phyloP scores from a whole-genome alignment of 2,113 vertebrate species.

The Oreochromis tanganicae region DNA sequence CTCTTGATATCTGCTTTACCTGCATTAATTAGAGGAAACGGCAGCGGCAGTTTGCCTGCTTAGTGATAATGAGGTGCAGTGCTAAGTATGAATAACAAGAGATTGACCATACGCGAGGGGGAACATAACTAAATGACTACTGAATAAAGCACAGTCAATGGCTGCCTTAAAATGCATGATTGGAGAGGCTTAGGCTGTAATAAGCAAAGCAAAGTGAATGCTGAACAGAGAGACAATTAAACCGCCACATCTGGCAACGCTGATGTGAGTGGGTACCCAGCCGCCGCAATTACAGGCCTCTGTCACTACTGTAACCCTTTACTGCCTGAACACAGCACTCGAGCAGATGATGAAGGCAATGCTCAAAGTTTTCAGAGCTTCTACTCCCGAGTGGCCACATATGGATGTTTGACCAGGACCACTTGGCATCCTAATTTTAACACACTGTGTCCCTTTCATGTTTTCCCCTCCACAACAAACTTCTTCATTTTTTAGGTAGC shows the following conservation, averaged over 20 bases:
- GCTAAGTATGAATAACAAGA: conserved; percentile 37
- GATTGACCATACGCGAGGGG: conserved; percentile 22
- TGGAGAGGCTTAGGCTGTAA: conserved; percentile 8
- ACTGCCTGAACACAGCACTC: background rate
- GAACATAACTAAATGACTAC: conserved; percentile 25
- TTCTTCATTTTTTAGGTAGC: background rate
- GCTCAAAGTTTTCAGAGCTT: background rate
- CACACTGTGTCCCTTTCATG: background rate
- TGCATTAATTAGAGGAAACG: conserved; percentile 23
- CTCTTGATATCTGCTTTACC: conserved; percentile 25
- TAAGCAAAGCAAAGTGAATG: conserved; percentile 42
- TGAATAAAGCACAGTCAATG: conserved; percentile 7
- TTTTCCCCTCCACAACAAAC: background rate
- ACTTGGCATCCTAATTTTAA: background rate
- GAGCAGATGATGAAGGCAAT: background rate
- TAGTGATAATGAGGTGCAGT: conserved; percentile 32
- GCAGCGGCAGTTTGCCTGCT: conserved; percentile 3
- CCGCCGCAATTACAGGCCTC: conserved; percentile 2
- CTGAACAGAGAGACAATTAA: conserved; percentile 48
- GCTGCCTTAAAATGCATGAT: conserved; percentile 10
- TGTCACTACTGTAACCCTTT: conserved; percentile 14
- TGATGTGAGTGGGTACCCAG: background rate
- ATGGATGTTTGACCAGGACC: background rate
- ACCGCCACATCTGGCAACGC: conserved; percentile 29
- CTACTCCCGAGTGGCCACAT: background rate